Conservation (phyloP, 2,797 vertebrate genomes). For the Paratrypauchen microcephalus region DNA sequence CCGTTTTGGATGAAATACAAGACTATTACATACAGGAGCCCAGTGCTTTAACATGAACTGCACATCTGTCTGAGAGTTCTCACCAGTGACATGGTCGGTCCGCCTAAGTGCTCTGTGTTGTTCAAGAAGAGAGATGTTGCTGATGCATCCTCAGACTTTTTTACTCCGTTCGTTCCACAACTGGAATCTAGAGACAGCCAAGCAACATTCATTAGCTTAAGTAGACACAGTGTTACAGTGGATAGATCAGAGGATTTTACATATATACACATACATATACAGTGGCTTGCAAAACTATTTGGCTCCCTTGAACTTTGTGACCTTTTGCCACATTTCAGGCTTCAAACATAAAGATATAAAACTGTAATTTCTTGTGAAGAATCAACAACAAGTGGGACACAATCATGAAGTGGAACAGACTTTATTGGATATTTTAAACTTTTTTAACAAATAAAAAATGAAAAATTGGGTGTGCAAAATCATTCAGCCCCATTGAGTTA, state of each 20-base stretch:
- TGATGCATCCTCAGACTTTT: constrained; percentile 73
- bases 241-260: background rate
- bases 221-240: constrained; percentile 9
- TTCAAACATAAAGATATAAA: too few relatives aligned
- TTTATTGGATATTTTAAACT: too few relatives aligned
- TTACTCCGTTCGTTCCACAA: constrained; percentile 95
- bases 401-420: too few relatives aligned
- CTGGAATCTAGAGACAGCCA: constrained; percentile 80
- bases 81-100: constrained; percentile 70
- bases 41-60: background rate
- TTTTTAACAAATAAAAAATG: too few relatives aligned
- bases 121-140: constrained; percentile 74
- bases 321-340: too few relatives aligned
- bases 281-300: too few relatives aligned
- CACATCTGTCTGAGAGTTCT: constrained; percentile 27
- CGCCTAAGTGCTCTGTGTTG: constrained; percentile 78
- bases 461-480: too few relatives aligned
- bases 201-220: background rate
- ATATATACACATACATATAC: too few relatives aligned
- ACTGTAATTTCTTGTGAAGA: too few relatives aligned
- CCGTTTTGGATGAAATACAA: background rate
- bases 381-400: too few relatives aligned
- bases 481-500: too few relatives aligned
- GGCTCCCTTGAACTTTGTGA: too few relatives aligned
- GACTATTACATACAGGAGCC: background rate